A percentile compares a stretch with the other conserved stretches of the same genome.
phyloP scores from a whole-genome alignment of 2,797 vertebrate genomes.

The Thripadectes ignobilis region DNA sequence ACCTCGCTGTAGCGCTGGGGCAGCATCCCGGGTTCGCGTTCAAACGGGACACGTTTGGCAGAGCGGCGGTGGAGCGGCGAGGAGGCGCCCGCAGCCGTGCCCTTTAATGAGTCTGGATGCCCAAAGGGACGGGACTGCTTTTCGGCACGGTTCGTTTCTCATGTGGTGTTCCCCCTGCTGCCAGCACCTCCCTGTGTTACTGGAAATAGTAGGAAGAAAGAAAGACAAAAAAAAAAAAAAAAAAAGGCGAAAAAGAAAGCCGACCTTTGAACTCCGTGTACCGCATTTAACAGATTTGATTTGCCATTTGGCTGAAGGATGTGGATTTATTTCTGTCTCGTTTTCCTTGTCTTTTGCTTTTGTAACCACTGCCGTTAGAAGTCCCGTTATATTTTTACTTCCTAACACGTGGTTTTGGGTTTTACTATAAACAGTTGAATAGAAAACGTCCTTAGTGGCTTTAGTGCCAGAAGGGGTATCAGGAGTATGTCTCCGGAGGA shows the following conservation, averaged over 20 bases:
- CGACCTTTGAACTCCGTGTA: rapidly evolving
- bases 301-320: background rate
- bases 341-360: background rate
- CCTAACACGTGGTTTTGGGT: background rate
- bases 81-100: background rate
- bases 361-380: background rate
- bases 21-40: rapidly evolving
- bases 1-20: rapidly evolving
- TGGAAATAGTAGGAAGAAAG: background rate
- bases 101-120: too few species aligned
- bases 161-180: background rate
- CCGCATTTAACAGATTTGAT: background rate
- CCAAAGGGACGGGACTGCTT: background rate
- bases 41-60: background rate
- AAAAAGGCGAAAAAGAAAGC: background rate
- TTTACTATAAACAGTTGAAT: background rate
- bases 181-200: rapidly evolving
- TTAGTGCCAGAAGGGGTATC: background rate
- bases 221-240: background rate
- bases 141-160: background rate
- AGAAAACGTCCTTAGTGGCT: background rate
- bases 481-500: background rate
- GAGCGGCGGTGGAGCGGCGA: background rate
- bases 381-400: background rate
- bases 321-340: too few species aligned